Base-by-base conservation (phyloP, 1,140 invertebrate genomes). In the Cotesia chilonis region DNA sequence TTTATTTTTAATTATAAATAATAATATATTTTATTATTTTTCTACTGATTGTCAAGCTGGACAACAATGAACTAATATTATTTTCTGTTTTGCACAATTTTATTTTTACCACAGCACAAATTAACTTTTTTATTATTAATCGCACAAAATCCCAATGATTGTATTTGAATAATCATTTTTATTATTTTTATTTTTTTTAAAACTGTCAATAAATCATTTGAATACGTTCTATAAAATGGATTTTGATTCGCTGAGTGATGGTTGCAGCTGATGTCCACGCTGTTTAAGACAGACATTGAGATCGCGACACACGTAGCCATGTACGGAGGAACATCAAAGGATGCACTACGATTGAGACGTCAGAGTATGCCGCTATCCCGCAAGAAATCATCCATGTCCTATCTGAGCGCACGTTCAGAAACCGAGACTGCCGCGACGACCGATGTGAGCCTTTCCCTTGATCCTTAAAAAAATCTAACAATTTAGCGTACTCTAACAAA, bases 261-360 rank as follows among this genome's bases (percentile, higher is more conserved):
- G 75, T 87, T 88, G 71, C 89, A 95, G 93, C 88, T 95, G 82
- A 89, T 95, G 89, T 92, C 90, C 81, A 91, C 92, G 81, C 91
- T 92, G 74, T 88, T 95, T 88, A 94, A 94, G 90, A 93, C 92
- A 78, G 93, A 94, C 87, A 89, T 94, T 83, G 89, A 90, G 81
- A 89, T 89, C 71, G 92, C 92, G 55, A 89, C 93, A 74, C 88
- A 91, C 86, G 85, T 89, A 74, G 83, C 83, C 76, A 87, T 87
- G 83, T 88, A 78, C 83, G 89, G 86, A 81, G 86, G 85, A 76
- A 85, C 81, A 1, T 72, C 84, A 78, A 82, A 84, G 82, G 86
- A 87, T 73, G 86, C 86, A 69, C 78, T 87, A 71, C 80, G 79
- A 74, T 79, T 87, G 28, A 84, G 85, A 74, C 85, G 85, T 69